phyloP scores from a whole-genome alignment of 2,113 vertebrate genomes.

The Turnix velox region DNA sequence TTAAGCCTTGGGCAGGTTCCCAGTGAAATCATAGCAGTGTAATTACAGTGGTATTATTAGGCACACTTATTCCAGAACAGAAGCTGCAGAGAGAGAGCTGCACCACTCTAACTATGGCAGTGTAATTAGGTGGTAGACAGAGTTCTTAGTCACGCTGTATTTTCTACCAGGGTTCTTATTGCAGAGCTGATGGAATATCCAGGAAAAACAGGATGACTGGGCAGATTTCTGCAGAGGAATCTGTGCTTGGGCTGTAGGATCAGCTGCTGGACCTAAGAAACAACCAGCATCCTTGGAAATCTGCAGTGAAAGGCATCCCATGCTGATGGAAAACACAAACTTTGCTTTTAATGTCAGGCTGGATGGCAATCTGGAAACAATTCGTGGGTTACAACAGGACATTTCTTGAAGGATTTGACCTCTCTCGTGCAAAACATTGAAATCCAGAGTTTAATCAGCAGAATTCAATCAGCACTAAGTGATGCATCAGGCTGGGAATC shows the following conservation, averaged over 20 bases:
- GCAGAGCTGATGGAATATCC: neutral
- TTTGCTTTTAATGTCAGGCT: neutral
- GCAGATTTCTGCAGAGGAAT: neutral
- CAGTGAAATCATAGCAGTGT: neutral
- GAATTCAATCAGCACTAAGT: neutral
- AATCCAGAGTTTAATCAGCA: neutral
- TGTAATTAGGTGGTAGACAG: neutral
- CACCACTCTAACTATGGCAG: neutral
- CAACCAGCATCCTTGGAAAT: neutral
- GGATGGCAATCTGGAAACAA: neutral
- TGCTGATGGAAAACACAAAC: neutral
- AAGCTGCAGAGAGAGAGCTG: neutral
- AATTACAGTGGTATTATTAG: neutral
- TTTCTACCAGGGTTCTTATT: neutral
- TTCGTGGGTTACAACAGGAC: neutral
- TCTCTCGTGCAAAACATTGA: neutral
- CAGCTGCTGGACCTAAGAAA: neutral
- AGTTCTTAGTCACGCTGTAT: neutral
- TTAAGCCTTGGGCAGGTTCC: neutral
- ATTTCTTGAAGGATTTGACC: neutral
- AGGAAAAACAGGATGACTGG: neutral
- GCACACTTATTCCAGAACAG: neutral
- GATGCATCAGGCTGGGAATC: neutral
- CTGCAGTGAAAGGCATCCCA: accelerated
- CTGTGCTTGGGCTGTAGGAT: neutral